phyloP scores from a whole-genome alignment of 2,888 invertebrate genomes.

The Calliphora vomitoria region DNA sequence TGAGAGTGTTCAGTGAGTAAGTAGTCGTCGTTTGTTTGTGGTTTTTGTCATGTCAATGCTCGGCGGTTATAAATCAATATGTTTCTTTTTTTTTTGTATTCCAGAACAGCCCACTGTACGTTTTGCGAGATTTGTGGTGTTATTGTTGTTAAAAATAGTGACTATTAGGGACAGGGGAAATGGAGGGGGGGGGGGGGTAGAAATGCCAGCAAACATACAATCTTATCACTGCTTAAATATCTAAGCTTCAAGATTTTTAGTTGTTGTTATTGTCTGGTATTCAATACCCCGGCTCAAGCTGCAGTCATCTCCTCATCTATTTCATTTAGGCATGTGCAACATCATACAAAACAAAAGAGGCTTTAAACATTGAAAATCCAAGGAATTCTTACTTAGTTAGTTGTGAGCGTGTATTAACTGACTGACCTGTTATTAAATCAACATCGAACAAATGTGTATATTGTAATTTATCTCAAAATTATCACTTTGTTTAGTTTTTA shows the following conservation, averaged over 20 bases:
- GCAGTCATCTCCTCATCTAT: slow-evolving; percentile 69
- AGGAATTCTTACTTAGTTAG: slow-evolving; percentile 34
- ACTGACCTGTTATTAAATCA: slow-evolving; percentile 76
- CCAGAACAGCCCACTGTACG: slow-evolving; percentile 68
- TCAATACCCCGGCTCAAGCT: slow-evolving; percentile 43
- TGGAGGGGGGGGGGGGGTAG: not conserved
- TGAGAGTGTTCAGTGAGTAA: slow-evolving; percentile 57
- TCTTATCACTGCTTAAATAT: slow-evolving; percentile 73
- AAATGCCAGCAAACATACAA: slow-evolving; percentile 28
- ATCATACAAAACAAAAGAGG: slow-evolving; percentile 12
- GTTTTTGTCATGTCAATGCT: slow-evolving; percentile 75
- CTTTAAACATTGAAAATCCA: slow-evolving; percentile 35
- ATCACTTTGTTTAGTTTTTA: slow-evolving; percentile 69
- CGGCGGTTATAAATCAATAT: slow-evolving; percentile 75
- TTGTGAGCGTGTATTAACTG: slow-evolving; percentile 19
- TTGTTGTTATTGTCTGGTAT: slow-evolving; percentile 20
- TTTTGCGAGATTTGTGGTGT: slow-evolving; percentile 48
- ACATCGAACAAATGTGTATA: slow-evolving; percentile 73
- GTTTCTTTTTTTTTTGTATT: slow-evolving; percentile 12
- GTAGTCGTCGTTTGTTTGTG: slow-evolving; percentile 54
- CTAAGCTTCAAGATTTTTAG: slow-evolving; percentile 66
- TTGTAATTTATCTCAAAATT: slow-evolving; percentile 74
- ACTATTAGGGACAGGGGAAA: not conserved
- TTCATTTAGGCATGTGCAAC: slow-evolving; percentile 67
- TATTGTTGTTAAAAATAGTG: not conserved